Evolutionary conservation across 2,113 vertebrate genomes (phyloP).

Genomic region (Psittacara wagleri): DNA sequence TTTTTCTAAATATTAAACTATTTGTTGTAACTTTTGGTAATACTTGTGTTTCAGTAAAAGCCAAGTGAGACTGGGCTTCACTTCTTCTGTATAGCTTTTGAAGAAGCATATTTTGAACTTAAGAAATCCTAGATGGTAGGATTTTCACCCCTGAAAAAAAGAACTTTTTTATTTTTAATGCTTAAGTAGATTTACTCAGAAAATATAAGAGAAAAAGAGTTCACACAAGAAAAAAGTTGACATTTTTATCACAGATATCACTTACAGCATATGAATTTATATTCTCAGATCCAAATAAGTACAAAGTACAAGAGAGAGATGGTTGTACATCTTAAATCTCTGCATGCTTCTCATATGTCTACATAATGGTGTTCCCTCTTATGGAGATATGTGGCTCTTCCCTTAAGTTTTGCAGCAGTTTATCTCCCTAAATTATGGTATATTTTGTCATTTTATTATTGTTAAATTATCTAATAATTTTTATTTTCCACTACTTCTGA

Average conservation of each 20-base stretch:
- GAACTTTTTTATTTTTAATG: neutral
- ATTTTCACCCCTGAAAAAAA: neutral
- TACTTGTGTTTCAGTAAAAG: neutral
- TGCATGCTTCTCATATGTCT: neutral
- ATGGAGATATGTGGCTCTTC: neutral
- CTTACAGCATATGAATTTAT: neutral
- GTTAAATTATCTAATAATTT: neutral
- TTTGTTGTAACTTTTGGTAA: neutral
- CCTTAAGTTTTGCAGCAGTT: neutral
- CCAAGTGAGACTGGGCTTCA: neutral
- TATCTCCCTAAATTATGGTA: neutral
- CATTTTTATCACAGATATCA: neutral
- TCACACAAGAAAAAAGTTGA: neutral
- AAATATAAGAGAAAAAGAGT: neutral
- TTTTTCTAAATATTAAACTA: fast-evolving
- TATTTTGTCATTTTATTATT: neutral
- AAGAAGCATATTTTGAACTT: neutral
- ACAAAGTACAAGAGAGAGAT: neutral
- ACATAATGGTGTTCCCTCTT: neutral
- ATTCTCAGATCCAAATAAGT: neutral
- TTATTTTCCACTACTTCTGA: neutral
- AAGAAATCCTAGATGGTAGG: neutral
- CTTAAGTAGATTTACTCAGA: neutral
- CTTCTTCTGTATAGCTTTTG: neutral
- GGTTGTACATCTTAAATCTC: neutral